Base-by-base conservation (phyloP, 2,888 invertebrate species). In the Leptopilina drosophilae region DNA sequence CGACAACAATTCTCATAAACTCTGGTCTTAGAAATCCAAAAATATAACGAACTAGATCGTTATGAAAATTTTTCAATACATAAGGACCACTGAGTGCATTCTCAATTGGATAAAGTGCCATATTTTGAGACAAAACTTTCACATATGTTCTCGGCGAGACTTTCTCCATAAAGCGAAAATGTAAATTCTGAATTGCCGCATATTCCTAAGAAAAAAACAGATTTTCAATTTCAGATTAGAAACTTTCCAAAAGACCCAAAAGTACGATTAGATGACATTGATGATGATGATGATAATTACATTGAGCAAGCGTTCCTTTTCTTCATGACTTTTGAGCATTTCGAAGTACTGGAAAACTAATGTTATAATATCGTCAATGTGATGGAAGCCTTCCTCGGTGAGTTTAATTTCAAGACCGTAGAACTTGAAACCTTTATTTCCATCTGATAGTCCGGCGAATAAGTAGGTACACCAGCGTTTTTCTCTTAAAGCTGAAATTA, bases 381-480 rank as follows among this genome's bases (percentile, higher is more conserved):
- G 97, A 0, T 96, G 93, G 77, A 98, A 94, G 0, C 98, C 99
- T 84, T 97, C 96, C 90, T 98, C 97, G 0, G 98, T 98, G 67
- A 99, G 93, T 92, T 99, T 98, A 5, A 98, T 96, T 80, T 94
- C 94, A n/a, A 97, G 95, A 33, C 95, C 95, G 92, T 99, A 98
- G 92, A 98, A 98, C 3, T 95, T 96, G 91, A 98, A 98, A 73
- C 97, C 99, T 96, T 94, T 0, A 97, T 96, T 0, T 94, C 93
- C 78, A 96, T 94, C 64, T 95, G 95, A 0, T 98, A 14, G 2
- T 14, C 14, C 98, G 0, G 97, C 97, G 77, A 96, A 94, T 79
- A 99, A 93, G 87, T 95, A 94, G 91, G 97, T 98, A 67, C 97
- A 97, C 98, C 99, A 99, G 7, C 98, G 98, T 81, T 94, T 94